Evolutionary conservation across 2,888 invertebrate genomes (phyloP), one percentile per base, ranked within the genome.

Genomic region (Podotricha telesiphe): DNA sequence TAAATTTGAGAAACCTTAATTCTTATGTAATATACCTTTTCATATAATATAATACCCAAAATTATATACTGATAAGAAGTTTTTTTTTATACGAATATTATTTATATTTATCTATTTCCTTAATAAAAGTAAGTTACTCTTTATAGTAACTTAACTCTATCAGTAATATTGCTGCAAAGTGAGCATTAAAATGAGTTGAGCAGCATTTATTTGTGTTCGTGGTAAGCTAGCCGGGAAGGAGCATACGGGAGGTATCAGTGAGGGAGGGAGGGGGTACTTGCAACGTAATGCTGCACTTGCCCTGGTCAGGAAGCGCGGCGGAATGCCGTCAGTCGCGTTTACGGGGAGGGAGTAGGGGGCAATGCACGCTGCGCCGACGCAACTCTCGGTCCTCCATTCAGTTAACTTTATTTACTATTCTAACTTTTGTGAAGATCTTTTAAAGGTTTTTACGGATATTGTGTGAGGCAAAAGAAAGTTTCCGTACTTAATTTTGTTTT

Each of bases 301-400:
- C 87, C 83, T 84, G 91, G 91, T 90, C 93, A 92, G 92, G 93
- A 93, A 92, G 92, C 91, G 91, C 88, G 79, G 85, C 83, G 93
- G 93, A 93, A 93, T 93, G 93, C 92, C 88, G 93, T 93, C 93
- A 91, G 91, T 84, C 93, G 90, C 91, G 93, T 92, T 91, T 85
- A 84, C 82, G 76, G 74, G 76, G 77, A 77, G 74, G 79, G 81
- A 73, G 80, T 67, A 79, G 85, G 83, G 84, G 84, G 80, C 91
- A 91, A 88, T 88, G 91, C 84, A 86, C 91, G 88, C 87, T 82
- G 86, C 88, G 88, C 87, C 82, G 80, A 86, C 88, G 90, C 89
- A 87, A 73, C 83, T 82, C 86, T 81, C 82, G 80, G 80, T 83
- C 83, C 86, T 81, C 87, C 91, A 82, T 82, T 91, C 89, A 90